A percentile compares a stretch with the other conserved stretches of the same genome.
Evolutionary conservation across 92 coral and sea anemone genomes (phyloP).

Genomic region (Siderastrea siderea): DNA sequence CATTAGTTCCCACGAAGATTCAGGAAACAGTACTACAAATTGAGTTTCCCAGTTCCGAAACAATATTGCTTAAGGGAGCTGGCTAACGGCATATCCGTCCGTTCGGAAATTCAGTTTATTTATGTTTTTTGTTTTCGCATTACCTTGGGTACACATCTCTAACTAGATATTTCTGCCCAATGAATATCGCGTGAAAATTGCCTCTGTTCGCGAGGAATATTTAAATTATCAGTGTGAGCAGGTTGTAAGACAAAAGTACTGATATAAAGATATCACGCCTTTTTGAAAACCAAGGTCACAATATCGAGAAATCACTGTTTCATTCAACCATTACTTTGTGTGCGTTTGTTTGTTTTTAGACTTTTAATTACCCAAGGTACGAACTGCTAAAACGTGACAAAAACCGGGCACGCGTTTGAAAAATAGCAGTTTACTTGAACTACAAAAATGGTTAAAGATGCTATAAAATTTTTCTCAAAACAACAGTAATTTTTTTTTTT

Average conservation of each 20-base stretch:
- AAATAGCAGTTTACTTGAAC: too few relatives aligned
- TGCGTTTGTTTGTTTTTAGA: not conserved
- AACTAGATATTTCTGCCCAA: not conserved
- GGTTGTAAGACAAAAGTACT: constrained; percentile 20
- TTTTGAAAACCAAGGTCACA: not conserved
- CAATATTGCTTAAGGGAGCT: not conserved
- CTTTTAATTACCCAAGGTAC: too few relatives aligned
- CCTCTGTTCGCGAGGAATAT: constrained; percentile 12
- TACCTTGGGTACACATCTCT: not conserved
- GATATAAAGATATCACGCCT: not conserved
- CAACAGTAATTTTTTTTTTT: too few relatives aligned
- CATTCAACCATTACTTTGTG: not conserved
- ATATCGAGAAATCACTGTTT: not conserved
- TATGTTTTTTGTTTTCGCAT: constrained; percentile 6
- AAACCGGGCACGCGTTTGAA: not conserved
- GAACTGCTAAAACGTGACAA: not conserved
- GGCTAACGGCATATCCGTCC: not conserved
- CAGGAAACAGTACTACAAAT: not conserved
- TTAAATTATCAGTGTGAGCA: constrained; percentile 11
- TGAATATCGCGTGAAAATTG: constrained; percentile 22
- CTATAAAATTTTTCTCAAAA: too few relatives aligned
- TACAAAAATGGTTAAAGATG: too few relatives aligned
- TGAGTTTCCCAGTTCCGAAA: not conserved
- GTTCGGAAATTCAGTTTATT: constrained; percentile 15
- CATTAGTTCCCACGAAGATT: not conserved